Evolutionary conservation across 2,797 vertebrate genomes (phyloP).

Genomic region (Malurus splendens): DNA sequence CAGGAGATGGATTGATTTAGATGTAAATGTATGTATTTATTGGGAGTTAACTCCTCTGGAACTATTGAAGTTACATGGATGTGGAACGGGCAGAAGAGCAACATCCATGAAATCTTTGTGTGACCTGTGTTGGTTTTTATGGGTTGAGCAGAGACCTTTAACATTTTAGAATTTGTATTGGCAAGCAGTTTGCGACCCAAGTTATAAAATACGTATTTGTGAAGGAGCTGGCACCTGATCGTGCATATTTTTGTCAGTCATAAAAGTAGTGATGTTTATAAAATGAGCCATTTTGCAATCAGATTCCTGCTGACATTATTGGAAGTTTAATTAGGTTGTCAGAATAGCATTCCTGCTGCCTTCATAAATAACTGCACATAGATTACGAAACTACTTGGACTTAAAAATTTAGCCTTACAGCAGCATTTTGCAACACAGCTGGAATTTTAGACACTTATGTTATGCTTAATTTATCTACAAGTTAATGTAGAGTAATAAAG

Average conservation of each 20-base stretch:
- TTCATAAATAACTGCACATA: conserved; percentile 45
- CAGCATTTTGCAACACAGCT: conserved; percentile 39
- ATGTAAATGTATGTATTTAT: background rate
- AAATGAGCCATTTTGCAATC: conserved; percentile 51
- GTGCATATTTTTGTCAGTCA: conserved; percentile 27
- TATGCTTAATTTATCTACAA: conserved; percentile 45
- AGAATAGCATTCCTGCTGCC: conserved; percentile 23
- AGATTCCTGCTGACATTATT: conserved; percentile 50
- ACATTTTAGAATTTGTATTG: background rate
- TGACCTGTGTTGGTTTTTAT: background rate
- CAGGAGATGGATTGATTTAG: background rate
- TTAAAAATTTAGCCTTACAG: conserved; percentile 37
- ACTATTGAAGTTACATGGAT: background rate
- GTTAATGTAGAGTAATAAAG: conserved; percentile 32
- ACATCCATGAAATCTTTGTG: background rate
- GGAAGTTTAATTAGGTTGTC: conserved; percentile 51
- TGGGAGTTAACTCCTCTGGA: background rate
- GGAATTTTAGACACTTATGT: conserved; percentile 25
- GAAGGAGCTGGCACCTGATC: conserved; percentile 29
- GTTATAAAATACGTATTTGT: background rate
- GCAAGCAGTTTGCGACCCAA: background rate
- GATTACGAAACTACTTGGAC: conserved; percentile 42
- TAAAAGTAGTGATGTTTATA: conserved; percentile 41
- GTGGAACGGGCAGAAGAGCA: background rate
- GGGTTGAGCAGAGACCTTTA: background rate